These are phyloP conservation scores for Trilocha varians DNA, from an alignment of 2,888 invertebrate genomes.

Conservation along the genomic window DNA sequence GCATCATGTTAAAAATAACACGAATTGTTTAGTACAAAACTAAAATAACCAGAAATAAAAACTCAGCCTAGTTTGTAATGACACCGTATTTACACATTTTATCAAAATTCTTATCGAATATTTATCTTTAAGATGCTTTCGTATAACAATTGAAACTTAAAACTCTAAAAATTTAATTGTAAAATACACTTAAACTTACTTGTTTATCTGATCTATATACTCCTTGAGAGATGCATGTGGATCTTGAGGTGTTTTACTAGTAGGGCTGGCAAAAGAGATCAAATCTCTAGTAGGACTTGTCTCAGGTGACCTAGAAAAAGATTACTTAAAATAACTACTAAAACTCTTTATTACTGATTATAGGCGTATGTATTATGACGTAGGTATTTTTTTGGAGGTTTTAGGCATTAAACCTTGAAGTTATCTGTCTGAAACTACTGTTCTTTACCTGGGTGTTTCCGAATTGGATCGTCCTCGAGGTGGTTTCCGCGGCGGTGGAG, in stretches of 20 bases:
- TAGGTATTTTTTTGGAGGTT: no score
- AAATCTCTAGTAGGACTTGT: constrained; percentile 72
- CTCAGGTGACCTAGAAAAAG: constrained; percentile 45
- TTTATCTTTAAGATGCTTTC: constrained; percentile 1
- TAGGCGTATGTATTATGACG: no score
- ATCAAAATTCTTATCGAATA: not conserved
- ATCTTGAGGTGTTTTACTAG: constrained; percentile 58
- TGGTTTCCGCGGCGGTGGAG: constrained; percentile 59
- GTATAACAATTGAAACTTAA: no score
- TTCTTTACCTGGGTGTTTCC: constrained; percentile 40
- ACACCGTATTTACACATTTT: not conserved
- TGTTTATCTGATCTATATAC: constrained; percentile 58
- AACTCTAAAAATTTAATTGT: no score
- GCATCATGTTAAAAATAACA: no score
- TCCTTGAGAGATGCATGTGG: constrained; percentile 73
- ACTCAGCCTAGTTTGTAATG: no score
- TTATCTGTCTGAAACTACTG: not conserved
- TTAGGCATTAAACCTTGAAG: constrained; percentile 1
- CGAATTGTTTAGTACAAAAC: no score
- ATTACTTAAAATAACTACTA: not conserved
- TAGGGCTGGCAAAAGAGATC: constrained; percentile 81
- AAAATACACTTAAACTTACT: constrained; percentile 22
- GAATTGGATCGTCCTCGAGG: constrained; percentile 40
- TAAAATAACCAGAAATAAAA: no score
- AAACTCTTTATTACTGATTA: no score